Percentiles rank a stretch among this genome's conserved stretches.
Evolutionary conservation across 1,140 invertebrate species (phyloP).

Genomic region (Helicoverpa zea): DNA sequence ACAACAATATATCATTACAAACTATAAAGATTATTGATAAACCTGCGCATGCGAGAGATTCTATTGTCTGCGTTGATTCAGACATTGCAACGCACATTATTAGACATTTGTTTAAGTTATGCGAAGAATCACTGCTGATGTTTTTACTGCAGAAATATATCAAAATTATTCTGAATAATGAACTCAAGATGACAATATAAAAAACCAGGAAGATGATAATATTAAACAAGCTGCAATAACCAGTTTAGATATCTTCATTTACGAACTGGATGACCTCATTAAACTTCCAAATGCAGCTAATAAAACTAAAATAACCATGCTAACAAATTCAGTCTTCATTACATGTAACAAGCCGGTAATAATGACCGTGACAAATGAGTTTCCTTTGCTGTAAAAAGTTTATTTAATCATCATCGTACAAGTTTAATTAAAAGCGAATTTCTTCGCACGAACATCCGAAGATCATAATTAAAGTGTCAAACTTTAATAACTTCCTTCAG

Average conservation of each 20-base stretch:
- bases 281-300: not conserved
- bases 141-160: not conserved
- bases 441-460: conserved; percentile 28
- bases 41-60: conserved; percentile 22
- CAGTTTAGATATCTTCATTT: not conserved
- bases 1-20: conserved; percentile 43
- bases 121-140: too few species aligned
- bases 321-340: not conserved
- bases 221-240: not conserved
- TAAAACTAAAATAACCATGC: not conserved
- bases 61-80: conserved; percentile 22
- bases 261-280: conserved; percentile 10
- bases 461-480: conserved; percentile 45
- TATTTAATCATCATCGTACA: not conserved
- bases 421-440: conserved; percentile 25
- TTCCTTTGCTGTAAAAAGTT: conserved; percentile 6
- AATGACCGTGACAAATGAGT: not conserved
- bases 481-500: conserved; percentile 40
- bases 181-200: not conserved
- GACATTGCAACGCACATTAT: conserved; percentile 10
- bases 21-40: conserved; percentile 31
- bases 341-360: not conserved
- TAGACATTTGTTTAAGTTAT: not conserved
- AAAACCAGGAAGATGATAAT: not conserved
- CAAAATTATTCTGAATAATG: not conserved